Evolutionary conservation across 2,888 invertebrate genomes (phyloP).

Genomic region (Netelia fuscicornis): DNA sequence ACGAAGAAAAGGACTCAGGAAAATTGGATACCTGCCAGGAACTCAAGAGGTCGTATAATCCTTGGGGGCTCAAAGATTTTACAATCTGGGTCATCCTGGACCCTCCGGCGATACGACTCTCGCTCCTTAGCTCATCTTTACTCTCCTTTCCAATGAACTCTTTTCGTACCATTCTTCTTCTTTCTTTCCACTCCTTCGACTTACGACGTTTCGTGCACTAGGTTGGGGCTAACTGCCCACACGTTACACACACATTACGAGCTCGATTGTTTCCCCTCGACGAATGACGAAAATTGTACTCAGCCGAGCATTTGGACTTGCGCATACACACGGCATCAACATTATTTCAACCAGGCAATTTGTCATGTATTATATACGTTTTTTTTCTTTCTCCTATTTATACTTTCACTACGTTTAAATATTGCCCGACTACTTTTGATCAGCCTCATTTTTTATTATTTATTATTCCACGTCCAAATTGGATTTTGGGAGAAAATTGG

Average conservation of each 20-base stretch:
- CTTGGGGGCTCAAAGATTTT: conserved; percentile 3
- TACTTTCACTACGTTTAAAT: conserved; percentile 27
- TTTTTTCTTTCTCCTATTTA: not conserved
- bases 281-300: conserved; percentile 33
- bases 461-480: not conserved
- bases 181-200: not conserved
- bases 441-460: conserved; percentile 14
- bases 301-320: conserved; percentile 2
- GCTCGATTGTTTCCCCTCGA: conserved; percentile 9
- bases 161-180: conserved; percentile 4
- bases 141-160: conserved; percentile 22
- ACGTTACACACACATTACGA: not conserved
- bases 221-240: not conserved
- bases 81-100: conserved; percentile 12
- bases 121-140: not conserved
- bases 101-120: conserved; percentile 2
- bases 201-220: not conserved
- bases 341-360: conserved; percentile 18
- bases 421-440: conserved; percentile 16
- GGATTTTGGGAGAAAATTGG: not conserved
- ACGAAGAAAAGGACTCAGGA: conserved; percentile 1
- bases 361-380: conserved; percentile 1
- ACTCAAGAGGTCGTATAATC: conserved; percentile 10
- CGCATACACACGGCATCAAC: conserved; percentile 1
- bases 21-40: not conserved